Conservation (phyloP, 2,797 vertebrate genomes). For the Alca torda region DNA sequence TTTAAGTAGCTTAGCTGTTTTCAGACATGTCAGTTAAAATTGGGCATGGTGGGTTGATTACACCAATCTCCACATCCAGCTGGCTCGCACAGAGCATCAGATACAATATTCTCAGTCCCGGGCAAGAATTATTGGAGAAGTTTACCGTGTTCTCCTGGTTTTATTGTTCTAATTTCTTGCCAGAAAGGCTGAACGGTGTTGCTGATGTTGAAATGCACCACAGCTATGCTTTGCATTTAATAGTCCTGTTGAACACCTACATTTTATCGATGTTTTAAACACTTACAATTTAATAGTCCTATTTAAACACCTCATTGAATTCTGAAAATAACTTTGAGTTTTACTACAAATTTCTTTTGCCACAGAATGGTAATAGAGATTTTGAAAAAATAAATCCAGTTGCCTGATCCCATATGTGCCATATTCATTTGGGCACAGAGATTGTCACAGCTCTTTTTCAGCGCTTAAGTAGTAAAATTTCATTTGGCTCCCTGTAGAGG, state of each 20-base stretch:
- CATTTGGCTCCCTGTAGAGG: not conserved
- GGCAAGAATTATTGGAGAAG: not conserved
- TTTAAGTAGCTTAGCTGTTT: not conserved
- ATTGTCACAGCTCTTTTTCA: not conserved
- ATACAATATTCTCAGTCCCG: not conserved
- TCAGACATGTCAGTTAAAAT: not conserved
- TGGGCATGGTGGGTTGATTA: not conserved
- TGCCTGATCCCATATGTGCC: not conserved
- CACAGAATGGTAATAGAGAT: not conserved
- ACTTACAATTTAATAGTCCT: not conserved
- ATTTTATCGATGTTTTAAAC: constrained; percentile 1
- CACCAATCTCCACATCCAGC: not conserved
- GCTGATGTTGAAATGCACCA: not conserved
- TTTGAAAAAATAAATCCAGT: not conserved
- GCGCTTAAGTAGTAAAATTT: not conserved
- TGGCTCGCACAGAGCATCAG: not conserved
- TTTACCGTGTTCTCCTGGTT: not conserved
- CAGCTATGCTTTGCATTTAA: not conserved
- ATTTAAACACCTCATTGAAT: not conserved
- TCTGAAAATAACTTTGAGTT: not conserved
- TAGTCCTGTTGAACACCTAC: not conserved
- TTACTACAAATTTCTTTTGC: not conserved
- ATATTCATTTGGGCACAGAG: not conserved
- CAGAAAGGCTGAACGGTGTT: not conserved
- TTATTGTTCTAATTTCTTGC: not conserved